These are phyloP conservation scores for Plebejus melissa DNA, from an alignment of 2,888 invertebrate species.

Conservation along the genomic window DNA sequence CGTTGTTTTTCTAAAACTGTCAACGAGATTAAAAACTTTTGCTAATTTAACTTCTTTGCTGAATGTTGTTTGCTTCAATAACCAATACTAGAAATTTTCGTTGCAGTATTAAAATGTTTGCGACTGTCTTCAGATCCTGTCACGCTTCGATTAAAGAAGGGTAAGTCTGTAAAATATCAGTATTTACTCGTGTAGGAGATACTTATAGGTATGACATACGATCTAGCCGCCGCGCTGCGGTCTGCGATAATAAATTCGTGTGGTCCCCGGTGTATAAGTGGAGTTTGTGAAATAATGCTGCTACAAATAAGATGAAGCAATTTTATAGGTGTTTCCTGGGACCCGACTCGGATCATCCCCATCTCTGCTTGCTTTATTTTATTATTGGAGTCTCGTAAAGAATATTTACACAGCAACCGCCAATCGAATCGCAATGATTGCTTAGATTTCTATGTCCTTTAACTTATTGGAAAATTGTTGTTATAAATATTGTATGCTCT, in stretches of 20 bases:
- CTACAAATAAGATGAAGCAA: slow-evolving; percentile 61
- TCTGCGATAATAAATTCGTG: slow-evolving; percentile 57
- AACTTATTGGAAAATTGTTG: not conserved
- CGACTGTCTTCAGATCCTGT: slow-evolving; percentile 94
- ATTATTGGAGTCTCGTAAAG: slow-evolving; percentile 24
- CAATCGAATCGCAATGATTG: slow-evolving; percentile 4
- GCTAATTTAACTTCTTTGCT: slow-evolving; percentile 4
- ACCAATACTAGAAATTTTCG: slow-evolving; percentile 43
- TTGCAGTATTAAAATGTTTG: slow-evolving; percentile 95
- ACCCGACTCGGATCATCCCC: slow-evolving; percentile 40
- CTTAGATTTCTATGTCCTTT: slow-evolving; percentile 4
- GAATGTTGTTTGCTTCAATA: slow-evolving; percentile 13
- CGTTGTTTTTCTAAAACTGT: slow-evolving; percentile 5
- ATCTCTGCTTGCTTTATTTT: slow-evolving; percentile 30
- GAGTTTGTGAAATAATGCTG: slow-evolving; percentile 56
- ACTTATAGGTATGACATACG: slow-evolving; percentile 38
- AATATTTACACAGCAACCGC: slow-evolving; percentile 25
- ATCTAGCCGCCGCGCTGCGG: slow-evolving; percentile 44
- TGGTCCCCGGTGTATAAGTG: slow-evolving; percentile 57
- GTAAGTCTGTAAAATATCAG: slow-evolving; percentile 75
- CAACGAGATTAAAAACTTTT: slow-evolving; percentile 7
- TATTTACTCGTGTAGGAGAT: slow-evolving; percentile 12
- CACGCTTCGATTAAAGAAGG: slow-evolving; percentile 93
- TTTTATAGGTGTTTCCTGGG: slow-evolving; percentile 63
- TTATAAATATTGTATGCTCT: not conserved